Evolutionary conservation across 2,888 invertebrate species (phyloP).

Genomic region (Sphecodes monilicornis): DNA sequence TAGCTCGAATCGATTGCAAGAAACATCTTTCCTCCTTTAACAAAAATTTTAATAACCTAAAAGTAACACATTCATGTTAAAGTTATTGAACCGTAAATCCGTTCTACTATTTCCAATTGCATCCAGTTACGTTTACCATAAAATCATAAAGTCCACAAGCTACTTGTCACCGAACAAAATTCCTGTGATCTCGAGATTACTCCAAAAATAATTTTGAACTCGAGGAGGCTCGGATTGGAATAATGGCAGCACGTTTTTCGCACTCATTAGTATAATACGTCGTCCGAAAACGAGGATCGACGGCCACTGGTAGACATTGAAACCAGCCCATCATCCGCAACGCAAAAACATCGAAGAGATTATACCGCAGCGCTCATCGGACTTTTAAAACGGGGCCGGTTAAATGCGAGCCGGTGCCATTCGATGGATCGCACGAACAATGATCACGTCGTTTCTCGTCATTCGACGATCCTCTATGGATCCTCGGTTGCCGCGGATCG

Average conservation of each 20-base stretch:
- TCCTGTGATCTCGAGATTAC: not conserved
- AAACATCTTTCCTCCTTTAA: too few species aligned
- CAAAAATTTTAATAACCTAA: too few species aligned
- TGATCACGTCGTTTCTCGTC: slow-evolving; percentile 41
- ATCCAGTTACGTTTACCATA: too few species aligned
- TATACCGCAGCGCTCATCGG: slow-evolving; percentile 9
- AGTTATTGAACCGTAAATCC: too few species aligned
- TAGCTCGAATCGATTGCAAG: too few species aligned
- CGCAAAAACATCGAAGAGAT: not conserved
- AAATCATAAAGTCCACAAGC: too few species aligned
- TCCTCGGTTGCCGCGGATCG: slow-evolving; percentile 23
- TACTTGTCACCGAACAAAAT: not conserved
- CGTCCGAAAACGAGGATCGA: not conserved
- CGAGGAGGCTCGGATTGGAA: not conserved
- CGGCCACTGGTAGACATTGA: not conserved
- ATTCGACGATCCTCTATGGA: slow-evolving; percentile 54
- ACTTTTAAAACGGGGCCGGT: slow-evolving; percentile 23
- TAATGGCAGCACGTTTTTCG: not conserved
- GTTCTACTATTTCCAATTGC: too few species aligned
- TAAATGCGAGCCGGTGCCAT: slow-evolving; percentile 3
- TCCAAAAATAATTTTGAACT: not conserved
- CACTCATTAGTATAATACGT: not conserved
- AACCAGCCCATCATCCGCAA: not conserved
- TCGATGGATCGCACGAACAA: slow-evolving; percentile 25
- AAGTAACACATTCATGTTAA: too few species aligned